These are phyloP conservation scores for Amiota mariae DNA, from an alignment of 2,888 invertebrate genomes.

Conservation along the genomic window DNA sequence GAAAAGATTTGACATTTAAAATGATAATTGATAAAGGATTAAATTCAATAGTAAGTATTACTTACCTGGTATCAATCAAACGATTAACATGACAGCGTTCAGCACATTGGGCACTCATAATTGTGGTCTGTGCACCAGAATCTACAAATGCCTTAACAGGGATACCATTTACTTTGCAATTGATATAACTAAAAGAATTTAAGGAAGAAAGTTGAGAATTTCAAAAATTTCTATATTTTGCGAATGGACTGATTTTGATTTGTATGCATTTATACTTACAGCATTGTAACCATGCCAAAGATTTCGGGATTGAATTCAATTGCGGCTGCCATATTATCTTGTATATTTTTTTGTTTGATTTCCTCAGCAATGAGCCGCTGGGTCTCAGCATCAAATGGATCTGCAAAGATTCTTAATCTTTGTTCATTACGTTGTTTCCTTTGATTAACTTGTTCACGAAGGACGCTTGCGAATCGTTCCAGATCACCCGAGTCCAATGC, in stretches of 20 bases:
- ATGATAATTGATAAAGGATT: slow-evolving; percentile 13
- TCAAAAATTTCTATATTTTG: background rate
- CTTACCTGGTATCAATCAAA: slow-evolving; percentile 84
- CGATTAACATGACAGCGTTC: slow-evolving; percentile 94
- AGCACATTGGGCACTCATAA: slow-evolving; percentile 97
- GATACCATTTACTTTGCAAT: slow-evolving; percentile 96
- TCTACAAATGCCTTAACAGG: slow-evolving; percentile 99
- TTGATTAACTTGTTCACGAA: slow-evolving; percentile 87
- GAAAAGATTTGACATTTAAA: background rate
- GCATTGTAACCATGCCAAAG: slow-evolving; percentile 97
- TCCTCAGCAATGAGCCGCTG: slow-evolving; percentile 96
- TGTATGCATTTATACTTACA: slow-evolving; percentile 75
- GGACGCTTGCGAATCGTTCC: slow-evolving; percentile 86
- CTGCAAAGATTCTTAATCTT: slow-evolving; percentile 91
- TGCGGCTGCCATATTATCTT: slow-evolving; percentile 98
- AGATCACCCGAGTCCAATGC: slow-evolving; percentile 87
- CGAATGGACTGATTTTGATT: background rate
- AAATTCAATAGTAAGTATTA: background rate
- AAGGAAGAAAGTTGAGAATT: background rate
- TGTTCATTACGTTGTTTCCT: slow-evolving; percentile 87
- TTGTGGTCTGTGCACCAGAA: slow-evolving; percentile 97
- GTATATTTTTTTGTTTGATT: slow-evolving; percentile 95
- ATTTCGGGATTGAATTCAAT: slow-evolving; percentile 99
- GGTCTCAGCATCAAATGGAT: slow-evolving; percentile 96
- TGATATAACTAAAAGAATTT: slow-evolving; percentile 79